Evolutionary conservation across 2,797 vertebrate species (phyloP), one percentile per base, ranked within the genome.

Genomic region (Spinibarbus caldwelli): DNA sequence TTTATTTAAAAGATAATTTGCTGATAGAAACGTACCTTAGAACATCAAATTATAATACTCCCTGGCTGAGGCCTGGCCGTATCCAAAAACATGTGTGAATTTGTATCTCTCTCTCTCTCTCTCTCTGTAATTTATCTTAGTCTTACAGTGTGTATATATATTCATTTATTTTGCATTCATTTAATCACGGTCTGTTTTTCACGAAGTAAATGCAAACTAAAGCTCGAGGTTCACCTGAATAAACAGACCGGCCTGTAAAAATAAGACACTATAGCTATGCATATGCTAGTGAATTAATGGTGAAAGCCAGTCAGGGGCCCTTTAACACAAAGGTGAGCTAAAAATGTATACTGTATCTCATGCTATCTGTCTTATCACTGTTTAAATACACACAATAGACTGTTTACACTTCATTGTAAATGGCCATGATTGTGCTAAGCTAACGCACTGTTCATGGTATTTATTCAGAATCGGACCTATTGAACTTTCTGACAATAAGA

Each of bases 361-460:
- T 21, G 59, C 49, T 80, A 84, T 84, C 82, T 73, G 19, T 85
- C 83, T 88, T 83, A 85, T 87, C 83, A 2, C 66, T 62, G 83
- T 59, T 54, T 78, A 87, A 78, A 88, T 80, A 85, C 80, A 81
- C 82, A 80, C 78, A 73, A 31, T 45, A 17, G 62, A 54, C 70
- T 80, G 87, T 83, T 86, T 72, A 72, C 76, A 62, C 59, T 83
- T 79, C 41, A 29, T 64, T 70, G 45, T 43, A 79, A 85, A 81
- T 52, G 79, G 19, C 31, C 64, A 34, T 78, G 54, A 77, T 72
- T 73, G 75, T 82, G 73, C 83, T 66, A 66, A 87, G 70, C 77
- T 80, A 73, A 80, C n/a, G 77, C 41, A 78, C 72, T 57, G 31
- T 34, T 34, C 31, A 34, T 34, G 31, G 31, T 34, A 68, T 67